Base-by-base conservation (phyloP, 2,888 invertebrate species). In the Pandemis corylana region DNA sequence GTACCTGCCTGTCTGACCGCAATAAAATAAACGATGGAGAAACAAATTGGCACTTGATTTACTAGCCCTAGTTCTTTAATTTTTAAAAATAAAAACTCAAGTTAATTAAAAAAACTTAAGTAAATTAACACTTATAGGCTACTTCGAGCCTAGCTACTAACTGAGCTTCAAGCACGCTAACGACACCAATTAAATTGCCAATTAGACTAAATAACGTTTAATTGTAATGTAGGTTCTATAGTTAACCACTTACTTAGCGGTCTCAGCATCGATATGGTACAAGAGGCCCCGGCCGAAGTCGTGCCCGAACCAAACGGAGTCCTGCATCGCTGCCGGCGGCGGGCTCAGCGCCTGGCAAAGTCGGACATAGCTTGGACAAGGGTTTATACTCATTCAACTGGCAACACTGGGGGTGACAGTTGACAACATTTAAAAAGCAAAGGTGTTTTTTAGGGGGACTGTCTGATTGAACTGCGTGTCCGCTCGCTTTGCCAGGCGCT, bases 231-330 rank as follows among this genome's bases (percentile, higher is more conserved):
- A n/a, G 20, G 20, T 20, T n/a, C 20, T 49, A 65, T 49, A 63
- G 20, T 49, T 28, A 42, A 53, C 28, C 53, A 73, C 75, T 75
- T 75, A 75, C 75, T 75, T 75, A 75, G 75, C 75, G 36, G 70
- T 70, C 36, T 75, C 75, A 67, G 75, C 75, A 75, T 75, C 75
- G 67, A 75, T 75, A 75, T 75, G 75, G 71, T 75, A 75, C 71
- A 75, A 75, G 75, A 75, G 75, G 10, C 75, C 70, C 53, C 75
- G 75, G 59, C 70, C 62, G 62, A 75, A 70, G 67, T 75, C 75
- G 62, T 75, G 75, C 4, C 75, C 75, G 75, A 75, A 75, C 75
- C 75, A 75, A 53, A 74, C 73, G 64, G 73, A 69, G 73, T 74
- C 73, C 69, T 74, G 73, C 73, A 74, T 74, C 41, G 53, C 49